Conservation (phyloP, 2,888 invertebrate species). For the Fragum whitleyi region DNA sequence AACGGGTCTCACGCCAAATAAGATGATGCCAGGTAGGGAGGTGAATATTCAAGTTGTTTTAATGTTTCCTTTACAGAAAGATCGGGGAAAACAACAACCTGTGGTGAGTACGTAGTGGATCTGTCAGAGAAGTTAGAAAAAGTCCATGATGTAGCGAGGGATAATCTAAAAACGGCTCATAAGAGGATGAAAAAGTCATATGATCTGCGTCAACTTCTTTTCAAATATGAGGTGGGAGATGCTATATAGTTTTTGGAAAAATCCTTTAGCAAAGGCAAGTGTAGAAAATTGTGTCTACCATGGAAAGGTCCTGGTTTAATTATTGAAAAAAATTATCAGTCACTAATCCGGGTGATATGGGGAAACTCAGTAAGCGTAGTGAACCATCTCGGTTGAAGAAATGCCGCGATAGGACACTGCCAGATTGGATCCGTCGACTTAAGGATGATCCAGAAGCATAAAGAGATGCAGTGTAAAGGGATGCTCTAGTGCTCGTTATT, state of each 20-base stretch:
- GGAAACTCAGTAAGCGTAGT: slow-evolving; percentile 15
- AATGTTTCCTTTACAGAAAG: slow-evolving; percentile 17
- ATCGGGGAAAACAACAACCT: too few species aligned
- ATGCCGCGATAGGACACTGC: slow-evolving; percentile 31
- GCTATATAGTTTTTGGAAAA: slow-evolving; percentile 37
- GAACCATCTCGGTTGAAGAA: slow-evolving; percentile 46
- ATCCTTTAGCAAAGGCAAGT: slow-evolving; percentile 20
- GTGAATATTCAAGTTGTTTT: background rate
- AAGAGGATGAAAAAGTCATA: slow-evolving; percentile 35
- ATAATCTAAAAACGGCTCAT: slow-evolving; percentile 13
- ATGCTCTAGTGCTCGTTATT: slow-evolving; percentile 4
- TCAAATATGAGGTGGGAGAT: slow-evolving; percentile 35
- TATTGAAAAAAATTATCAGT: slow-evolving; percentile 27
- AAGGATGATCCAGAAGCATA: background rate
- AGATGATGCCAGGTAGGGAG: slow-evolving; percentile 16
- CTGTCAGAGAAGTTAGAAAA: background rate
- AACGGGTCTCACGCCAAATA: slow-evolving; percentile 17
- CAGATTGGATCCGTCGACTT: slow-evolving; percentile 28
- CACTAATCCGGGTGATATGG: slow-evolving; percentile 33
- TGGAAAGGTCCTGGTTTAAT: slow-evolving; percentile 55
- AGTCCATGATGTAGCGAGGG: slow-evolving; percentile 1
- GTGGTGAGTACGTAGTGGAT: background rate
- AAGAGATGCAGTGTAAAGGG: background rate
- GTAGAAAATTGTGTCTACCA: slow-evolving; percentile 20
- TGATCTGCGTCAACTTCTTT: slow-evolving; percentile 19